Evolutionary conservation across 2,797 vertebrate species (phyloP).

Genomic region (Coregonus suidteri): DNA sequence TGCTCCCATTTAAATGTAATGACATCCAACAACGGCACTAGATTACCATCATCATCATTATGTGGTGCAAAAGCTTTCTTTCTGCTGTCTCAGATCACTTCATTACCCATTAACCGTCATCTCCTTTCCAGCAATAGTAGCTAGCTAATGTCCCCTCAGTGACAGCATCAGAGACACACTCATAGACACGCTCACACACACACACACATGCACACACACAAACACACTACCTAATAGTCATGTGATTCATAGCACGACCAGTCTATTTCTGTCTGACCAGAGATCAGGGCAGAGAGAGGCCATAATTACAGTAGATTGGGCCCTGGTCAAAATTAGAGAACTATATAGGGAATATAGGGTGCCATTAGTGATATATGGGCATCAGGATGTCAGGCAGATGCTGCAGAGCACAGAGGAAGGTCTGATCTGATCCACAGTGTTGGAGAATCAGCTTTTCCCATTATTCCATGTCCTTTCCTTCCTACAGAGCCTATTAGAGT

Average conservation of each 20-base stretch:
- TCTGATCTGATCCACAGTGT: neutral
- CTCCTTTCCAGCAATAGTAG: constrained; percentile 22
- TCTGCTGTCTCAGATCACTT: constrained; percentile 28
- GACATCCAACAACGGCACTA: constrained; percentile 35
- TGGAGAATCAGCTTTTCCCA: neutral
- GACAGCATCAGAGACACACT: constrained; percentile 20
- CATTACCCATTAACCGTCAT: constrained; percentile 45
- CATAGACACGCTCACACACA: neutral
- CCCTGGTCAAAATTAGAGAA: neutral
- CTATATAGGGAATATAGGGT: neutral
- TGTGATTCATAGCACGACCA: constrained; percentile 16
- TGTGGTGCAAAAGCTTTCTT: neutral
- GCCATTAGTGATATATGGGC: constrained; percentile 12
- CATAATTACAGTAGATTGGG: constrained; percentile 24
- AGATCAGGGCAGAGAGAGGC: constrained; percentile 6
- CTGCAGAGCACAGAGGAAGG: neutral
- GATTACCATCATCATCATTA: constrained; percentile 54
- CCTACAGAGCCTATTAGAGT: neutral
- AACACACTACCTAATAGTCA: neutral
- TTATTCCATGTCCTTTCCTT: neutral
- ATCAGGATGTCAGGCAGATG: neutral
- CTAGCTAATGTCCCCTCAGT: constrained; percentile 15
- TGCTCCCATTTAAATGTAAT: constrained; percentile 25
- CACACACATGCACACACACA: neutral
- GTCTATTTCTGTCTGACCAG: neutral